phyloP scores from a whole-genome alignment of 1,140 invertebrate genomes.

The Epicauta chinensis region DNA sequence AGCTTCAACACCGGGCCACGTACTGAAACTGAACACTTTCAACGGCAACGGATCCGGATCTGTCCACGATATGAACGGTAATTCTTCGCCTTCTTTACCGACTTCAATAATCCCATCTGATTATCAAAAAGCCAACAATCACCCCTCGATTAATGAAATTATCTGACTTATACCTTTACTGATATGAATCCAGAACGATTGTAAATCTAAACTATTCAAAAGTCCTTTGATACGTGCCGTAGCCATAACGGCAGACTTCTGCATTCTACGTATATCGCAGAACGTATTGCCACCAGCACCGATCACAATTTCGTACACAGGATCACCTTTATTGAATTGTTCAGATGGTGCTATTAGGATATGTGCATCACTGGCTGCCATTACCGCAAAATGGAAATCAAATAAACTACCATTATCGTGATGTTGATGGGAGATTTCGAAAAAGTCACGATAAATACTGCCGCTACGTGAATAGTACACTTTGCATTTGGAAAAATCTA shows the following conservation, averaged over 20 bases:
- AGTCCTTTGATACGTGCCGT: constrained; percentile 46
- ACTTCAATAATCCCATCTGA: constrained; percentile 50
- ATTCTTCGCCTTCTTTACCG: constrained; percentile 47
- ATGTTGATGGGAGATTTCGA: constrained; percentile 33
- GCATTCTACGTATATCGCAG: constrained; percentile 50
- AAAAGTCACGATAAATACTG: constrained; percentile 47
- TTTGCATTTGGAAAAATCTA: constrained; percentile 43
- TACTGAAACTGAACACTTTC: constrained; percentile 52
- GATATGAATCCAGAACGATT: constrained; percentile 52
- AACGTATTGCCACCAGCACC: constrained; percentile 55
- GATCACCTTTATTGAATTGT: constrained; percentile 39
- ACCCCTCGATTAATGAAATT: neutral
- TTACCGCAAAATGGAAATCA: constrained; percentile 53
- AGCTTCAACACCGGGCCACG: constrained; percentile 52
- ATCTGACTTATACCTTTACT: constrained; percentile 44
- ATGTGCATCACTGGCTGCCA: constrained; percentile 53
- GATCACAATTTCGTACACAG: constrained; percentile 58
- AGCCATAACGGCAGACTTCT: constrained; percentile 45
- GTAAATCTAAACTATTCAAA: constrained; percentile 46
- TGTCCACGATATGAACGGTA: constrained; percentile 48
- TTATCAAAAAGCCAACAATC: neutral
- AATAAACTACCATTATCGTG: constrained; percentile 36
- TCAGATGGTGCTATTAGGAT: constrained; percentile 48
- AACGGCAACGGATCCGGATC: constrained; percentile 49
- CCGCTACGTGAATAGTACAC: constrained; percentile 45